Percentiles rank a stretch among this genome's conserved stretches.
Conservation (phyloP, 2,888 invertebrate genomes). For the Blera fallax region DNA sequence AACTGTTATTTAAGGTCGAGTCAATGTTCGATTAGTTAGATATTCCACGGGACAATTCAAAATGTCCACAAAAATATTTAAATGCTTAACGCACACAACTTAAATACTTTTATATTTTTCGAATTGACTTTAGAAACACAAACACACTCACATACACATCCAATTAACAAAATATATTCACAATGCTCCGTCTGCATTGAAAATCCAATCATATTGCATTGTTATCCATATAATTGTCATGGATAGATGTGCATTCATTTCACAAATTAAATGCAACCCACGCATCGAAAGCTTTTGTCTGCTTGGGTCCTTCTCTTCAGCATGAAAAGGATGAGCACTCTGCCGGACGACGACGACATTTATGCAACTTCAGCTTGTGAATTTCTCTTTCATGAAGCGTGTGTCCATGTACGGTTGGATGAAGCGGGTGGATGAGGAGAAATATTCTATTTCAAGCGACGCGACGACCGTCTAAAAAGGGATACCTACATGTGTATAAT, state of each 20-base stretch:
- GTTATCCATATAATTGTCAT: slow-evolving; percentile 71
- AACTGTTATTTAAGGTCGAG: slow-evolving; percentile 3
- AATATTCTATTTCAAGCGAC: slow-evolving; percentile 13
- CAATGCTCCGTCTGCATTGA: slow-evolving; percentile 54
- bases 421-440: neutral
- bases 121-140: neutral
- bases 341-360: slow-evolving; percentile 59
- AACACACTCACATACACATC: neutral
- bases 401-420: neutral
- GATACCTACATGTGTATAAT: slow-evolving; percentile 53
- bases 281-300: slow-evolving; percentile 64
- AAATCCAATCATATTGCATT: slow-evolving; percentile 71
- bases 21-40: slow-evolving; percentile 21
- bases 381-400: slow-evolving; percentile 1
- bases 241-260: slow-evolving; percentile 70
- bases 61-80: slow-evolving; percentile 8
- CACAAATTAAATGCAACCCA: slow-evolving; percentile 69
- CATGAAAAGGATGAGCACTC: slow-evolving; percentile 3
- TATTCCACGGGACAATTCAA: slow-evolving; percentile 13
- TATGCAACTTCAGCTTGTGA: slow-evolving; percentile 60
- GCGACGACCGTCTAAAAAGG: slow-evolving; percentile 25
- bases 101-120: slow-evolving; percentile 42
- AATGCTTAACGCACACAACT: slow-evolving; percentile 1
- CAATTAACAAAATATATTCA: slow-evolving; percentile 68
- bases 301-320: slow-evolving; percentile 21